Conservation (phyloP, 2,797 vertebrate genomes). For the Pangasius larnaudii region DNA sequence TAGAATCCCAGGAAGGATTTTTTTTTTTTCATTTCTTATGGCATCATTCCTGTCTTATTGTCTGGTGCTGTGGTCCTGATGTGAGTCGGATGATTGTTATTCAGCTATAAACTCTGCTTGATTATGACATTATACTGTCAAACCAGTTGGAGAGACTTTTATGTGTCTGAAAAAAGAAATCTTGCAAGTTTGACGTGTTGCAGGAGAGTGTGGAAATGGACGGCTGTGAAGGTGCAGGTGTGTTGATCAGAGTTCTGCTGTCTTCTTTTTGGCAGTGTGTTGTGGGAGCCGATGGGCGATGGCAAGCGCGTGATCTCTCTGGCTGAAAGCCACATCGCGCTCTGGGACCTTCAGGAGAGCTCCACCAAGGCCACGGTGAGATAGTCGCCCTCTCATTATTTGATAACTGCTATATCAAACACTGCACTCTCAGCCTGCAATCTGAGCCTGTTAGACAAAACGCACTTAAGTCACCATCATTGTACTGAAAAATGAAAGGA, state of each 20-base stretch:
- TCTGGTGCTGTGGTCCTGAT: slow-evolving; percentile 48
- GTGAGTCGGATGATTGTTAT: slow-evolving; percentile 14
- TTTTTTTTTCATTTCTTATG: slow-evolving; percentile 34
- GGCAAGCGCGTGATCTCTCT: slow-evolving; percentile 91
- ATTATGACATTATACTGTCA: neutral
- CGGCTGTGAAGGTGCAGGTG: neutral
- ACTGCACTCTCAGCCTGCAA: neutral
- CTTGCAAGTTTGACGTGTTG: neutral
- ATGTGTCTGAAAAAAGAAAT: neutral
- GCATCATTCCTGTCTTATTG: slow-evolving; percentile 40
- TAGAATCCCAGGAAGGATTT: slow-evolving; percentile 63
- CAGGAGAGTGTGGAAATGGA: neutral
- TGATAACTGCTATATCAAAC: slow-evolving; percentile 38
- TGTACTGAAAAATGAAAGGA: neutral
- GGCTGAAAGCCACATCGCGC: slow-evolving; percentile 89
- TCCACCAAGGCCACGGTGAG: slow-evolving; percentile 87
- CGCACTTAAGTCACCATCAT: neutral
- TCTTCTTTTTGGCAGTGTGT: slow-evolving; percentile 76
- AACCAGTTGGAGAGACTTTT: neutral
- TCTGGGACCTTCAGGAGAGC: slow-evolving; percentile 96
- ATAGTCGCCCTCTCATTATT: slow-evolving; percentile 6
- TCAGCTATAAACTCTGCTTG: neutral
- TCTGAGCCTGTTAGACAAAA: neutral
- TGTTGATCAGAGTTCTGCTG: slow-evolving; percentile 13
- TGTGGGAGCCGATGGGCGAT: slow-evolving; percentile 95